phyloP scores from a whole-genome alignment of 2,797 vertebrate genomes.

The Gallinago nigripennis region DNA sequence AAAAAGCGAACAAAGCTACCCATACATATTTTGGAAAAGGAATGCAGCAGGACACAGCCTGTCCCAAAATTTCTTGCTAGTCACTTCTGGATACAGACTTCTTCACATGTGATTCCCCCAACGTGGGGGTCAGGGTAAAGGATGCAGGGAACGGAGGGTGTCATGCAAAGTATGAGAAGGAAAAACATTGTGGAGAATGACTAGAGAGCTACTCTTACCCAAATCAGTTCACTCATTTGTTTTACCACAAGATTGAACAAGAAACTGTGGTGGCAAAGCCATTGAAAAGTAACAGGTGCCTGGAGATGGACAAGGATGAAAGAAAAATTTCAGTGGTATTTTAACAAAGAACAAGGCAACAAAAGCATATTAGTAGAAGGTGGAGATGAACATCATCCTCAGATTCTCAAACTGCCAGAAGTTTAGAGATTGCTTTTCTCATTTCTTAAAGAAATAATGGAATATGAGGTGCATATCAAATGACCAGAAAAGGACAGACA shows the following conservation, averaged over 20 bases:
- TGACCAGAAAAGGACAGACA: background rate
- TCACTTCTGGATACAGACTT: background rate
- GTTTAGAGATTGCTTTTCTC: background rate
- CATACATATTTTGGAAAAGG: background rate
- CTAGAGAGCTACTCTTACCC: background rate
- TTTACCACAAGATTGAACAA: background rate
- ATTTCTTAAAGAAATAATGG: background rate
- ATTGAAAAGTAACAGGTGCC: background rate
- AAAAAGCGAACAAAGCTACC: background rate
- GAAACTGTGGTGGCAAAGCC: background rate
- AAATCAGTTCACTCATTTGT: background rate
- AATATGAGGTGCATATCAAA: background rate
- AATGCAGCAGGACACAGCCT: background rate
- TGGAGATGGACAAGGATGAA: background rate
- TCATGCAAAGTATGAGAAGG: background rate
- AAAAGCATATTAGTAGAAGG: background rate
- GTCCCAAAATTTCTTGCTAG: background rate
- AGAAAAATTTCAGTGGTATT: background rate
- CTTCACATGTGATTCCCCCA: background rate
- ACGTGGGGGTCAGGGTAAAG: fast-evolving
- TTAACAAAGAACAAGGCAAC: background rate
- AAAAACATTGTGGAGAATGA: background rate
- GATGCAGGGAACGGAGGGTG: no score
- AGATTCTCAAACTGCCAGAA: background rate
- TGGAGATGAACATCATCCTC: background rate